Evolutionary conservation across 2,888 invertebrate species (phyloP).

Genomic region (Hyppa rectilinea): DNA sequence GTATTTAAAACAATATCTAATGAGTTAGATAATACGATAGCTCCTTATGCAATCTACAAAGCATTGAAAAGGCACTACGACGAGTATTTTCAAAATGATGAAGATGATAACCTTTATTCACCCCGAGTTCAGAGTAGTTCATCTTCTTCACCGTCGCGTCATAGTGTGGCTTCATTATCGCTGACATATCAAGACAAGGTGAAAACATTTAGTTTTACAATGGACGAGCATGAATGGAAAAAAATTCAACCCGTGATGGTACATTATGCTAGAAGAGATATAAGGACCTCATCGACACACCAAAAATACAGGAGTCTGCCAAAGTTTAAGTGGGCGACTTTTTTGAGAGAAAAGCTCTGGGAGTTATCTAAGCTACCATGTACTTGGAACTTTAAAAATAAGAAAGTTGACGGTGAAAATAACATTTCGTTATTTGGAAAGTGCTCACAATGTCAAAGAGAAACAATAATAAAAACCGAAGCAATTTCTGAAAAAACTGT

Average conservation of each 20-base stretch:
- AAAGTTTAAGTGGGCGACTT: constrained; percentile 50
- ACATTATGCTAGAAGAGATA: constrained; percentile 50
- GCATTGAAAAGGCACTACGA: constrained; percentile 49
- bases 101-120: constrained; percentile 45
- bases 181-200: constrained; percentile 51
- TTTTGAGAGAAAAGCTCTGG: constrained; percentile 51
- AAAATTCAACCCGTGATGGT: constrained; percentile 49
- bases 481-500: constrained; percentile 51
- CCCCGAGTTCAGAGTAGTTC: constrained; percentile 43
- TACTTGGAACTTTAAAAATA: constrained; percentile 51
- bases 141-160: constrained; percentile 51
- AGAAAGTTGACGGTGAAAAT: constrained; percentile 46
- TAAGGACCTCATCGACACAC: constrained; percentile 45
- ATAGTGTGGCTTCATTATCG: constrained; percentile 45
- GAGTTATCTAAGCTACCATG: constrained; percentile 47
- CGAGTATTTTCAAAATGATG: constrained; percentile 48
- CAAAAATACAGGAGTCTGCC: constrained; percentile 49
- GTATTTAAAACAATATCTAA: constrained; percentile 50
- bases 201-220: constrained; percentile 48
- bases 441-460: constrained; percentile 51
- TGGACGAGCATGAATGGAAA: constrained; percentile 51
- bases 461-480: constrained; percentile 48
- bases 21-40: constrained; percentile 49
- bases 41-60: constrained; percentile 47
- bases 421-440: constrained; percentile 49